phyloP scores from a whole-genome alignment of 2,888 invertebrate genomes.

The Caenorhabditis afra region DNA sequence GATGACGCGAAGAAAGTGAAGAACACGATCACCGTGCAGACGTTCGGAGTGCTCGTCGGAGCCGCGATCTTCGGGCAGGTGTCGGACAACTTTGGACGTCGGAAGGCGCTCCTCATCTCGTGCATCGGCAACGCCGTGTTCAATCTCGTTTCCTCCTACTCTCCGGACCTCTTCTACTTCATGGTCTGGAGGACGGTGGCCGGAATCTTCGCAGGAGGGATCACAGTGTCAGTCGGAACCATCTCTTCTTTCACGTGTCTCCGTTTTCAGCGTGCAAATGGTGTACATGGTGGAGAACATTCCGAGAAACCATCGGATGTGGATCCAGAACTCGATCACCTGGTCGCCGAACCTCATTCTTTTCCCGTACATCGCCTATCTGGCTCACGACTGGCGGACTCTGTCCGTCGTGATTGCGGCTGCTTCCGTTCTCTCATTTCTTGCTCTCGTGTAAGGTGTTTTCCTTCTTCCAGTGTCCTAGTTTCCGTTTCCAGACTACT shows the following conservation, averaged over 20 bases:
- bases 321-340: constrained; percentile 70
- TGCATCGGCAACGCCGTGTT: constrained; percentile 52
- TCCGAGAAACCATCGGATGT: constrained; percentile 74
- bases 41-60: constrained; percentile 74
- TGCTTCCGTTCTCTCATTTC: constrained; percentile 43
- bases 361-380: constrained; percentile 71
- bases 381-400: constrained; percentile 49
- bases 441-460: constrained; percentile 46
- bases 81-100: constrained; percentile 71
- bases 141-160: constrained; percentile 39
- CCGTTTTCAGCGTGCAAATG: constrained; percentile 68
- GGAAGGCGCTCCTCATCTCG: constrained; percentile 59
- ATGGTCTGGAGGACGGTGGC: constrained; percentile 42
- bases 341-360: constrained; percentile 77
- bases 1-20: constrained; percentile 65
- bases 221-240: constrained; percentile 59
- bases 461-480: not conserved
- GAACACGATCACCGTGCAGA: constrained; percentile 69
- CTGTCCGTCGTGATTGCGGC: constrained; percentile 45
- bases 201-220: constrained; percentile 58
- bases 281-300: constrained; percentile 77
- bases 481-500: constrained; percentile 35
- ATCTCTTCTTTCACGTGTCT: no score
- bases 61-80: constrained; percentile 74
- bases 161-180: constrained; percentile 48